A percentile compares a stretch with the other conserved stretches of the same genome.
Evolutionary conservation across 1,140 invertebrate species (phyloP).

Genomic region (Agrilus planipennis): DNA sequence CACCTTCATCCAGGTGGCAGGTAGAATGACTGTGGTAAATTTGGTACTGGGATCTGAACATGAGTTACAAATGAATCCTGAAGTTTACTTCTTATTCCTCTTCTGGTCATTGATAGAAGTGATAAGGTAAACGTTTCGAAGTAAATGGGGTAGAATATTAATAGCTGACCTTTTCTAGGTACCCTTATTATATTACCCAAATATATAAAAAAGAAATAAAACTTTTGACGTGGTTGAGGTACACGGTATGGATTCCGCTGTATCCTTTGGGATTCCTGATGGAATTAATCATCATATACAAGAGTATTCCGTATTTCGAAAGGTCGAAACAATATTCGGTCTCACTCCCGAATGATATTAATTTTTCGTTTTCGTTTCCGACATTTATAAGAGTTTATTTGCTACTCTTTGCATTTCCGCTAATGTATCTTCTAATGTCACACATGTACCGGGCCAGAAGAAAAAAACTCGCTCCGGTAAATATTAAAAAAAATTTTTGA

Average conservation of each 20-base stretch:
- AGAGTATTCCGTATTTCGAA: slow-evolving; percentile 81
- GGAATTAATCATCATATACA: slow-evolving; percentile 69
- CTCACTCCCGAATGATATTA: slow-evolving; percentile 70
- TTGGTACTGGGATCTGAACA: slow-evolving; percentile 72
- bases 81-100: slow-evolving; percentile 76
- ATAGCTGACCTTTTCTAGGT: slow-evolving; percentile 53
- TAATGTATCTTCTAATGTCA: slow-evolving; percentile 61
- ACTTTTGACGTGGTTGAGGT: slow-evolving; percentile 82
- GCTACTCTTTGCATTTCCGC: slow-evolving; percentile 59
- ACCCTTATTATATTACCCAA: slow-evolving; percentile 83
- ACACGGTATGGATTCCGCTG: slow-evolving; percentile 84
- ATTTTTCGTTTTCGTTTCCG: slow-evolving; percentile 80
- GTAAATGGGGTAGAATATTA: slow-evolving; percentile 10
- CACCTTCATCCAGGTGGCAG: slow-evolving; percentile 60
- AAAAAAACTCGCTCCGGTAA: slow-evolving; percentile 47
- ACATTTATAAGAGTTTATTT: slow-evolving; percentile 67
- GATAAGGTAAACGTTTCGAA: slow-evolving; percentile 45
- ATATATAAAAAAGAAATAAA: slow-evolving; percentile 61
- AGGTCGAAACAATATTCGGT: slow-evolving; percentile 68
- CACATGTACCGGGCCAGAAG: slow-evolving; percentile 61
- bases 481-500: too few species aligned
- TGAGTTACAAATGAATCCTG: slow-evolving; percentile 74
- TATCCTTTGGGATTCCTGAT: slow-evolving; percentile 83
- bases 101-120: slow-evolving; percentile 74
- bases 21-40: slow-evolving; percentile 71